Evolutionary conservation across 64 coral and sea anemone species (phyloP).

Genomic region (Dendrophyllia cribrosa): DNA sequence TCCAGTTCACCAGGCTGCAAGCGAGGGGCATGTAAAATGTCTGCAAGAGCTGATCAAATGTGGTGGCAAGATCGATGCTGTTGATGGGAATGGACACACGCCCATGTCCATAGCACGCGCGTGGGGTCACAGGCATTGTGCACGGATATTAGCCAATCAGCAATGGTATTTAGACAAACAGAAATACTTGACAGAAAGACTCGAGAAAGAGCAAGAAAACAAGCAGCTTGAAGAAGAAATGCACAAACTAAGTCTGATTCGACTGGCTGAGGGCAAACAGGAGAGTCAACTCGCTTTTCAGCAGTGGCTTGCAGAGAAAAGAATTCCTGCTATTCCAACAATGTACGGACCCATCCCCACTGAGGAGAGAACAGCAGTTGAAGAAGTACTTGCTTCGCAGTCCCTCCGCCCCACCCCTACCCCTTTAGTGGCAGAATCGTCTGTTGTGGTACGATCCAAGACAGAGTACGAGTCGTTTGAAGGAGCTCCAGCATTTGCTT

Average conservation of each 20-base stretch:
- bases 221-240: conserved; percentile 69
- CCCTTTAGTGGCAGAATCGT: conserved; percentile 22
- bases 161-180: conserved; percentile 98
- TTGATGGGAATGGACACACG: conserved; percentile 76
- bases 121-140: conserved; percentile 92
- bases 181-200: conserved; percentile 69
- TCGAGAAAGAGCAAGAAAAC: conserved; percentile 70
- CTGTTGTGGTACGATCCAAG: conserved; percentile 64
- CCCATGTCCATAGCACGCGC: conserved; percentile 91
- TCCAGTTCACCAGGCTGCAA: conserved; percentile 91
- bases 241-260: conserved; percentile 63
- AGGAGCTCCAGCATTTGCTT: conserved; percentile 11
- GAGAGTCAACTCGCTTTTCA: conserved; percentile 78
- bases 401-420: conserved; percentile 25
- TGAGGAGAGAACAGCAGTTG: conserved; percentile 62
- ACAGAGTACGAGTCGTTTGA: conserved; percentile 48
- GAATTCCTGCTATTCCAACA: conserved; percentile 72
- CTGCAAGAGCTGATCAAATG: conserved; percentile 78
- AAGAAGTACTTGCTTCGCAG: conserved; percentile 38
- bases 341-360: conserved; percentile 81
- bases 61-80: conserved; percentile 70
- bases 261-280: conserved; percentile 72
- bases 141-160: conserved; percentile 74
- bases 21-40: conserved; percentile 91
- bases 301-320: conserved; percentile 70